These are phyloP conservation scores for Phylloscopus trochiloides DNA, from an alignment of 2,113 vertebrate species.

Conservation along the genomic window DNA sequence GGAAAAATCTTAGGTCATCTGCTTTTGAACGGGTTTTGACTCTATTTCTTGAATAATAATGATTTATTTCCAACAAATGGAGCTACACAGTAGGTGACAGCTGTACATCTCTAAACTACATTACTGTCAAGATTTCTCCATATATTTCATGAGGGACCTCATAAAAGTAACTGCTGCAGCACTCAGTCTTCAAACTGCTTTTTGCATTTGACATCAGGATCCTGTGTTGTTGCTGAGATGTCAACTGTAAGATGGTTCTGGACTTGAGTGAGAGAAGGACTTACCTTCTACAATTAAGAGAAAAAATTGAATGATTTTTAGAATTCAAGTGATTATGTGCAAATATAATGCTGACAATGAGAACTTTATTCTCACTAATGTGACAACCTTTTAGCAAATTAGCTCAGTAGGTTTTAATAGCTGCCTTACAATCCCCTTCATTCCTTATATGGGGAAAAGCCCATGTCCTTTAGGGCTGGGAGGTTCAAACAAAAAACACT, in stretches of 20 bases:
- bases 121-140: neutral
- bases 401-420: neutral
- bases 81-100: neutral
- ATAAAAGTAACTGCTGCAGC: neutral
- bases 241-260: neutral
- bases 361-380: neutral
- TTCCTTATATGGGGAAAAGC: slow-evolving; percentile 10
- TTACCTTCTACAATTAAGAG: neutral
- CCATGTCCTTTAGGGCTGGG: neutral
- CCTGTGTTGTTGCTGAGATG: neutral
- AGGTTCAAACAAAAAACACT: neutral
- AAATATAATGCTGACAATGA: neutral
- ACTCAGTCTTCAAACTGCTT: neutral
- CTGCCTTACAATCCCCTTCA: neutral
- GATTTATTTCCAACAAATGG: neutral
- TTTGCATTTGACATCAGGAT: neutral
- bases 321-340: neutral
- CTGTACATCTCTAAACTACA: neutral
- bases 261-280: neutral
- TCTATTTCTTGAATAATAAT: neutral
- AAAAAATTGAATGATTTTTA: neutral
- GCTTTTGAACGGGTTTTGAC: neutral
- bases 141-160: fast-evolving
- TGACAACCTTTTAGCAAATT: neutral
- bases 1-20: neutral